Percentiles rank a stretch among this genome's conserved stretches.
Conservation (phyloP, 1,140 invertebrate genomes). For the Drosophila sucinea region DNA sequence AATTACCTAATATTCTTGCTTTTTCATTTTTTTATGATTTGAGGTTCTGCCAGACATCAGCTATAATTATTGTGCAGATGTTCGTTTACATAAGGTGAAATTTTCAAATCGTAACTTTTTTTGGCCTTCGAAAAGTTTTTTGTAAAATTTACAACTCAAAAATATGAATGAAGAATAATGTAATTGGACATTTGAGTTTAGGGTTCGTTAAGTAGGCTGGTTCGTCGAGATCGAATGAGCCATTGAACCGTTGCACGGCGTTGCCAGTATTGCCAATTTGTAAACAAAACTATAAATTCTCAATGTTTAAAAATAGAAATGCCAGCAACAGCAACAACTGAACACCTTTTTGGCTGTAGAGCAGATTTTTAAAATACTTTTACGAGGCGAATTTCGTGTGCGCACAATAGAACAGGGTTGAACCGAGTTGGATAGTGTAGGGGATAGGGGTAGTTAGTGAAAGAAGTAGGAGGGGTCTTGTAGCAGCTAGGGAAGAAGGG, state of each 20-base stretch:
- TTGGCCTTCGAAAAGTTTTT: no score
- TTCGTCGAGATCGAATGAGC: background rate
- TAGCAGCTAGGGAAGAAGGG: conserved; percentile 3
- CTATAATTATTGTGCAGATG: no score
- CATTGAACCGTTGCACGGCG: conserved; percentile 24
- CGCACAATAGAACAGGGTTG: conserved; percentile 22
- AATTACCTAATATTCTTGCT: no score
- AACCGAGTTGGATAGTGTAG: background rate
- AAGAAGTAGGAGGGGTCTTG: background rate
- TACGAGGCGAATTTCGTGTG: conserved; percentile 62
- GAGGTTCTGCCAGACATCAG: no score
- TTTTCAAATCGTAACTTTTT: no score
- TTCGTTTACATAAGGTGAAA: no score
- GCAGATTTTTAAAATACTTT: conserved; percentile 64
- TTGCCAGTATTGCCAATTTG: conserved; percentile 55
- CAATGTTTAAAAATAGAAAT: conserved; percentile 65
- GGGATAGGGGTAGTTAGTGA: background rate
- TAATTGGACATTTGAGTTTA: no score
- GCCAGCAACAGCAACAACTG: conserved; percentile 36
- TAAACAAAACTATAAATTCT: conserved; percentile 80
- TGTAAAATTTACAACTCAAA: no score
- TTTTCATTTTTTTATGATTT: no score
- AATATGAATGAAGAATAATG: no score
- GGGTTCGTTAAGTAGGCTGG: no score
- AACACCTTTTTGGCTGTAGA: conserved; percentile 56